Evolutionary conservation across 2,888 invertebrate genomes (phyloP), one percentile per base, ranked within the genome.

Genomic region (Luffia ferchaultella): DNA sequence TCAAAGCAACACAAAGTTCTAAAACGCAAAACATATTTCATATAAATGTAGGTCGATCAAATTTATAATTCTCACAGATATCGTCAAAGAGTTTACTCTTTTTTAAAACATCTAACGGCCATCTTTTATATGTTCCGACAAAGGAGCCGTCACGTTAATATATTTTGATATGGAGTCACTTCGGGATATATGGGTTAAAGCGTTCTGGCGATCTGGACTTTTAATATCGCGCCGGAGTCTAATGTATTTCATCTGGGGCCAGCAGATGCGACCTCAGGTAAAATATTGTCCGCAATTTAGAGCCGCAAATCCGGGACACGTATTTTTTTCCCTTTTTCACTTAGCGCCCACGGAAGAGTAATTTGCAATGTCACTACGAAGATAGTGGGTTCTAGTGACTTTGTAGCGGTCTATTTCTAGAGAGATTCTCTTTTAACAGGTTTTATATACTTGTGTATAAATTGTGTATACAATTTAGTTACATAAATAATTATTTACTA

Each of bases 221-320:
- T 66, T 67, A 68, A 70, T 68, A 70, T 67, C 60, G 55, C 57
- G 54, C 60, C 57, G n/a, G 62, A 62, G 59, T 62, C 67, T 62
- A 66, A 68, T 67, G 62, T 62, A 64, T 68, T 67, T 67, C 68
- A 68, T 70, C 67, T 60, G 60, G 60, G 62, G 58, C 54, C 57
- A 60, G 67, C 73, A 70, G 71, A 68, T 70, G 73, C 57, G 62
- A 60, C 65, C 60, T 53, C 64, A 67, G 65, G 68, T 70, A 65
- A 71, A 63, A 64, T 71, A 70, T 68, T 59, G 63, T 62, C 57
- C 57, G 63, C 64, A 70, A 70, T 70, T 70, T 69, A 62, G 61
- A 17, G 55, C 47, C 42, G 42, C 42, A 52, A 50, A 57, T 53
- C 51, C 48, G 52, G 53, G 40, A 55, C 57, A 57, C 17, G 20